Evolutionary conservation across 2,888 invertebrate genomes (phyloP).

Genomic region (Bugulina stolonifera): DNA sequence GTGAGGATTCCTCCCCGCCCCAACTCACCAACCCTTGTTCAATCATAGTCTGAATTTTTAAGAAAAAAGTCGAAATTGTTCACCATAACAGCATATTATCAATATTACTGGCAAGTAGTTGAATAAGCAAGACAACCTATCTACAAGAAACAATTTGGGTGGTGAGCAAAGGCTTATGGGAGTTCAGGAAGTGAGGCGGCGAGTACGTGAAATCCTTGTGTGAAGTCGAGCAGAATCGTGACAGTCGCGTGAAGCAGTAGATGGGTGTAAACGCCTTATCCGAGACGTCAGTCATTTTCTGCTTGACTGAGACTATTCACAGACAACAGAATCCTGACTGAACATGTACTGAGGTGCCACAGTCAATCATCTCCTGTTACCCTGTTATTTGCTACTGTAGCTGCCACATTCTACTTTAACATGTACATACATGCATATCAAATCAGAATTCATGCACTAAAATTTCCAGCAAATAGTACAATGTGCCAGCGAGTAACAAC

Average conservation of each 20-base stretch:
- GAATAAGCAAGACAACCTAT: no score
- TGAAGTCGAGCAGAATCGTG: constrained; percentile 26
- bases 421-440: background rate
- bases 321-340: constrained; percentile 24
- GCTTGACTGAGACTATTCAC: constrained; percentile 23
- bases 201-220: background rate
- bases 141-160: background rate
- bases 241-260: constrained; percentile 5
- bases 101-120: no score
- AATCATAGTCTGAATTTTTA: no score
- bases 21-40: background rate
- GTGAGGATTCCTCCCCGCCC: constrained; percentile 7
- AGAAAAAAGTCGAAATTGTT: no score
- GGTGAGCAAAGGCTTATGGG: background rate
- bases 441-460: no score
- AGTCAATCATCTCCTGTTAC: constrained; percentile 25
- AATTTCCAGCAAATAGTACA: no score
- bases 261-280: background rate
- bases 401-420: background rate
- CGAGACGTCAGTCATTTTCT: constrained; percentile 24
- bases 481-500: background rate
- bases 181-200: background rate
- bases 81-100: no score
- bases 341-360: background rate
- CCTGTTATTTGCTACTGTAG: background rate